Percentiles rank a stretch among this genome's conserved stretches.
Conservation (phyloP, 2,888 invertebrate species). For the Cylindroiulus punctatus region DNA sequence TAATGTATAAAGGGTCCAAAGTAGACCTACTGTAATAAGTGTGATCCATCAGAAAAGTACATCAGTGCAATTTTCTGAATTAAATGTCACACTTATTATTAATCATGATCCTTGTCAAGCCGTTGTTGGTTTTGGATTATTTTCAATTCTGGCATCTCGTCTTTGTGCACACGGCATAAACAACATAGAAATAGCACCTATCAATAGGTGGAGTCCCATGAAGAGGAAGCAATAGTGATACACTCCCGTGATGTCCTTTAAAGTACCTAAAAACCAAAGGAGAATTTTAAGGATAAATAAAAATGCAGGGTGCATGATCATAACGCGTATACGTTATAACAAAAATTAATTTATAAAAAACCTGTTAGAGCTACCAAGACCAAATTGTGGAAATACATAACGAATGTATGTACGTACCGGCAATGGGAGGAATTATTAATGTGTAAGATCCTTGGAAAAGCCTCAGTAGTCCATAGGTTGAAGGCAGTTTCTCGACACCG, state of each 20-base stretch:
- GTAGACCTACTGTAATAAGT: too few species aligned
- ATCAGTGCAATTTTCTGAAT: too few species aligned
- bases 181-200: conserved; percentile 52
- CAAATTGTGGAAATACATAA: too few species aligned
- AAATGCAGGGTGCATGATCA: too few species aligned
- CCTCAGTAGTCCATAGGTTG: conserved; percentile 78
- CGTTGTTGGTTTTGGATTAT: not conserved
- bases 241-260: conserved; percentile 57
- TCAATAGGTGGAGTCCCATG: conserved; percentile 56
- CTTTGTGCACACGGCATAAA: conserved; percentile 56
- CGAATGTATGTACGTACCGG: conserved; percentile 72
- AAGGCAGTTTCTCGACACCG: conserved; percentile 79
- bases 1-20: too few species aligned
- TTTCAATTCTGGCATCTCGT: conserved; percentile 48
- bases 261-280: conserved; percentile 53
- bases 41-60: too few species aligned
- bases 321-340: too few species aligned
- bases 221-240: conserved; percentile 57
- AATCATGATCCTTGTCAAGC: not conserved
- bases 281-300: too few species aligned
- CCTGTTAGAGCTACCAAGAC: too few species aligned
- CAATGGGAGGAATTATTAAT: conserved; percentile 77
- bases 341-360: too few species aligned
- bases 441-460: conserved; percentile 82
- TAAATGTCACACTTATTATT: not conserved